Conservation (phyloP, 1,140 invertebrate genomes). For the Chymomyza costata region DNA sequence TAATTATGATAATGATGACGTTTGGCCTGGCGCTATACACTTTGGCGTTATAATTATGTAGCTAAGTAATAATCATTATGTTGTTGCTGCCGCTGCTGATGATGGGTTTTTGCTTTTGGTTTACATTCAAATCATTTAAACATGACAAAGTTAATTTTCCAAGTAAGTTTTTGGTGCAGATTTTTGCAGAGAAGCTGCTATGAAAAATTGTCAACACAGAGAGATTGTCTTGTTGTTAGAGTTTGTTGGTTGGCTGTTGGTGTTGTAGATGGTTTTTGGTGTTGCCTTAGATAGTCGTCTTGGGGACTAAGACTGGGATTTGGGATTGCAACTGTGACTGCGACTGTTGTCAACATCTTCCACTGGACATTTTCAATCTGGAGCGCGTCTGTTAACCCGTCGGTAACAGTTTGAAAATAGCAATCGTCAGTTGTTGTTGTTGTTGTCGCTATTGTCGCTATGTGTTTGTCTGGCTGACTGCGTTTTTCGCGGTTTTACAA, state of each 20-base stretch:
- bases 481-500: constrained; percentile 73
- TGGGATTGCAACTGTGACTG: too few relatives aligned
- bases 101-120: constrained; percentile 32
- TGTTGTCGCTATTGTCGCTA: constrained; percentile 27
- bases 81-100: constrained; percentile 19
- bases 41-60: constrained; percentile 41
- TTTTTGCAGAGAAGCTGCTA: too few relatives aligned
- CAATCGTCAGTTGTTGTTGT: background rate
- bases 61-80: constrained; percentile 26
- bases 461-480: constrained; percentile 62
- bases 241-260: constrained; percentile 1
- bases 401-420: too few relatives aligned
- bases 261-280: constrained; percentile 10
- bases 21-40: background rate
- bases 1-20: constrained; percentile 26
- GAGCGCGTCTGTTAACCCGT: constrained; percentile 40
- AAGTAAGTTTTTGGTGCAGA: constrained; percentile 1
- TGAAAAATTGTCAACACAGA: constrained; percentile 30
- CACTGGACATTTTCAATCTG: constrained; percentile 66
- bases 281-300: constrained; percentile 15
- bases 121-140: constrained; percentile 43
- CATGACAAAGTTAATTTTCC: constrained; percentile 57
- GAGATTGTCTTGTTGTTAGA: constrained; percentile 12
- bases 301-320: too few relatives aligned
- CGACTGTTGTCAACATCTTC: constrained; percentile 60